A percentile compares a stretch with the other conserved stretches of the same genome.
Conservation (phyloP, 1,140 invertebrate species). For the Coptotermes formosanus region DNA sequence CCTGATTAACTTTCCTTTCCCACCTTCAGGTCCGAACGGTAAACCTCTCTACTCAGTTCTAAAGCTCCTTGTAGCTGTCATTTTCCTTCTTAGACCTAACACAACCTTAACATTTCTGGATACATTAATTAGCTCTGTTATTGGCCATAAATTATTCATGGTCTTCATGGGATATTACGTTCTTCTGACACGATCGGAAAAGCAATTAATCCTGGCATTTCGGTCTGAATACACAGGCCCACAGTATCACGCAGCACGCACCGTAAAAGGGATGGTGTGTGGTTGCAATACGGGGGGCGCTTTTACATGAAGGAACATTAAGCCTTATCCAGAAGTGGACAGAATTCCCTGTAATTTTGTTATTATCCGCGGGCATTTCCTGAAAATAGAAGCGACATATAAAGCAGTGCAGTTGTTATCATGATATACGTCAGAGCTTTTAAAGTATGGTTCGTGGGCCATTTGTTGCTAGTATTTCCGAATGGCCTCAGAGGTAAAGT, state of each 20-base stretch:
- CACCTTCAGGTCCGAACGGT: neutral
- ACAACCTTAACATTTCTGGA: neutral
- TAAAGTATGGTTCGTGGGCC: no score
- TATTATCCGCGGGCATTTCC: neutral
- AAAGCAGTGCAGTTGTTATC: no score
- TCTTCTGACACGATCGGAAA: neutral
- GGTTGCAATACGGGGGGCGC: neutral
- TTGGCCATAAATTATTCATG: slow-evolving; percentile 10
- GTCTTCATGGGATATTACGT: slow-evolving; percentile 12
- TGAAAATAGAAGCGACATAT: no score
- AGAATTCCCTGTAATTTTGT: neutral
- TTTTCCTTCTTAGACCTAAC: neutral
- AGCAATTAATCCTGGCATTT: slow-evolving; percentile 13
- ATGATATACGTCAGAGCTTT: no score
- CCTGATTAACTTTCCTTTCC: neutral
- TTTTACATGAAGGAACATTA: neutral
- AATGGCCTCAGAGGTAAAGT: no score
- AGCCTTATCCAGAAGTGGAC: neutral
- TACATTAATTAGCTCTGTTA: slow-evolving; percentile 14
- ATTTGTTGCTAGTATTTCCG: no score
- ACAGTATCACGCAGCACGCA: neutral
- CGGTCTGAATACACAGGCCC: neutral
- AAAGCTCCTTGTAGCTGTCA: neutral
- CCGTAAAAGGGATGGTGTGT: neutral
- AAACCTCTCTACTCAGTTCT: neutral